These are phyloP conservation scores for Kryptolebias marmoratus DNA, from an alignment of 2,113 vertebrate species.

Conservation along the genomic window DNA sequence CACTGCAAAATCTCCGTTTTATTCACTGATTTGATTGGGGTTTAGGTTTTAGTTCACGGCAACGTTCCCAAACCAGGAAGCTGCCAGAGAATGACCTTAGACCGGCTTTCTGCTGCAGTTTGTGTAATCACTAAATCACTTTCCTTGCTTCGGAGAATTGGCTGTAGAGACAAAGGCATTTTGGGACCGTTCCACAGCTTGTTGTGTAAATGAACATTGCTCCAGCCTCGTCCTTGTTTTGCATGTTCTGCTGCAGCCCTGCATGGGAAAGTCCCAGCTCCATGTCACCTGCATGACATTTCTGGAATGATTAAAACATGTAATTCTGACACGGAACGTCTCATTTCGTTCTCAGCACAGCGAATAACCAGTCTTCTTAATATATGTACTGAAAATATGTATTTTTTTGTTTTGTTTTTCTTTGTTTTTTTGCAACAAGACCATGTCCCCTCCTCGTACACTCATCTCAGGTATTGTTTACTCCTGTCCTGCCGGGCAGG, in stretches of 20 bases:
- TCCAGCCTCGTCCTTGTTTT: not conserved
- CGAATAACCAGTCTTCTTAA: no score
- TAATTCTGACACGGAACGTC: not conserved
- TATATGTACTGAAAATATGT: not conserved
- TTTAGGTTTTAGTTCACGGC: no score
- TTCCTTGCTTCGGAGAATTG: no score
- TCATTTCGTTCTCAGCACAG: no score
- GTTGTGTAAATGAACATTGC: not conserved
- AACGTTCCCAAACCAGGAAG: no score
- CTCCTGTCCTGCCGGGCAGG: slow-evolving; percentile 42
- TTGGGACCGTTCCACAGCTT: not conserved
- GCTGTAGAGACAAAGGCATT: no score
- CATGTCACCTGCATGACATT: slow-evolving; percentile 12
- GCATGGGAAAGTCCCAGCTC: not conserved
- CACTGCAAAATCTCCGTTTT: no score
- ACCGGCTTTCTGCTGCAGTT: no score
- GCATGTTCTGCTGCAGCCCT: not conserved
- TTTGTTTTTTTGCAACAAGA: not conserved
- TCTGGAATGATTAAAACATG: slow-evolving; percentile 28
- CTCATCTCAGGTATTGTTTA: not conserved
- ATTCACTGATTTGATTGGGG: no score
- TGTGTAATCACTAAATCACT: no score
- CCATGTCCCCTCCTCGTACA: not conserved
- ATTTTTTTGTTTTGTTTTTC: not conserved
- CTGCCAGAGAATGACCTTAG: no score